These are phyloP conservation scores for Podilymbus podiceps DNA, from an alignment of 2,113 vertebrate genomes.

Conservation along the genomic window DNA sequence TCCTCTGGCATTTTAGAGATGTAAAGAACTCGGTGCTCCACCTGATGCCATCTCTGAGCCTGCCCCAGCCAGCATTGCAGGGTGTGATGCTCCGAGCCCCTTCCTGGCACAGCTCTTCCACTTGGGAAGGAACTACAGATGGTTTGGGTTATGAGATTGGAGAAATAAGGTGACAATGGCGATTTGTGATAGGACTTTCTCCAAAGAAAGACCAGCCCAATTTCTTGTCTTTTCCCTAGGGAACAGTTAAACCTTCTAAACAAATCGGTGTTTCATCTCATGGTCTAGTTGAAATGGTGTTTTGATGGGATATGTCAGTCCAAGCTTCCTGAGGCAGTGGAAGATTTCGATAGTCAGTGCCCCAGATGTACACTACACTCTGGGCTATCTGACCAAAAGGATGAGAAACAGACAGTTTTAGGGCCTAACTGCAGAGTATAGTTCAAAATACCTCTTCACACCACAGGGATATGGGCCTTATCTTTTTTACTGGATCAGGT, in stretches of 20 bases:
- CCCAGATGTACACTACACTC: background rate
- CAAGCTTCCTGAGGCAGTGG: background rate
- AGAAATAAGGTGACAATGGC: background rate
- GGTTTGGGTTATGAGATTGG: background rate
- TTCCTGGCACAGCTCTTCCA: background rate
- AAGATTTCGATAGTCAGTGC: background rate
- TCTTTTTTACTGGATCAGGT: background rate
- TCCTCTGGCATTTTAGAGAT: background rate
- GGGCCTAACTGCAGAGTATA: background rate
- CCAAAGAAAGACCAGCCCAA: background rate
- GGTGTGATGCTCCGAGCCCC: background rate
- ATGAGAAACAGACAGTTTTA: background rate
- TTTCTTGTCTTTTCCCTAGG: background rate
- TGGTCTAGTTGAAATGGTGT: background rate
- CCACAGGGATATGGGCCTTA: background rate
- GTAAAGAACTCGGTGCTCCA: background rate
- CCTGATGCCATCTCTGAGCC: background rate
- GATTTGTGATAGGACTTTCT: background rate
- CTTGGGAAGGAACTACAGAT: background rate
- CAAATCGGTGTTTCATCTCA: background rate
- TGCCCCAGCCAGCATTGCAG: background rate
- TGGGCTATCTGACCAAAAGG: background rate
- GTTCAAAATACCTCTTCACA: background rate
- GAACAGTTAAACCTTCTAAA: background rate
- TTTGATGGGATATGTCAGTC: background rate